These are phyloP conservation scores for Stichopus horrens DNA, from an alignment of 53 echinoderm and acorn worm species.

Conservation along the genomic window DNA sequence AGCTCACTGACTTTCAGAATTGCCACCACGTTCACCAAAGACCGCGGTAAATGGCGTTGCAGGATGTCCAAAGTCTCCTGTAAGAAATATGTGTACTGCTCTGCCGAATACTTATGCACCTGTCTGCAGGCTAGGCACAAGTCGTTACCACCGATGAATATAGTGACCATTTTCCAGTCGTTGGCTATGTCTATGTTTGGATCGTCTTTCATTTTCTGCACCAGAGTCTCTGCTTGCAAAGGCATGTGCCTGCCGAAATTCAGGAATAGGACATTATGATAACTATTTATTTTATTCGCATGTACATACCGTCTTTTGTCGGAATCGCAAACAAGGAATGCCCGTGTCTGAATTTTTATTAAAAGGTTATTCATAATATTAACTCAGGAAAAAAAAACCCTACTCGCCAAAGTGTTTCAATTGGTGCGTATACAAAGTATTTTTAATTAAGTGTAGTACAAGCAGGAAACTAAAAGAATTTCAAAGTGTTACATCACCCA, in stretches of 20 bases:
- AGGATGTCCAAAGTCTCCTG: constrained; percentile 46
- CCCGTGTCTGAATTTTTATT: too few relatives aligned
- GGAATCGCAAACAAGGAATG: too few relatives aligned
- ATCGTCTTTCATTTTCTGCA: constrained; percentile 43
- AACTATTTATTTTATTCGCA: too few relatives aligned
- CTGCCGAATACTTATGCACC: constrained; percentile 51
- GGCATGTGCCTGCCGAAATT: constrained; percentile 50
- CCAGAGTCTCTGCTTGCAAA: constrained; percentile 51
- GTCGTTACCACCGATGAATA: constrained; percentile 80
- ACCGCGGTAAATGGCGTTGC: neutral
- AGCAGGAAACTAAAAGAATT: too few relatives aligned
- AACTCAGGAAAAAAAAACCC: too few relatives aligned
- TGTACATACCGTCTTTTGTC: too few relatives aligned
- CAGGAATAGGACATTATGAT: too few relatives aligned
- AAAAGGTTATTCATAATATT: too few relatives aligned
- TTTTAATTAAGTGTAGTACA: too few relatives aligned
- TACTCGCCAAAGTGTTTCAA: too few relatives aligned
- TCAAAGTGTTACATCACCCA: too few relatives aligned
- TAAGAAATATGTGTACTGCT: constrained; percentile 46
- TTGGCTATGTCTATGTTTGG: constrained; percentile 54
- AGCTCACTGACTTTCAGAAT: neutral
- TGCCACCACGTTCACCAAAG: neutral
- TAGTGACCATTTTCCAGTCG: constrained; percentile 73
- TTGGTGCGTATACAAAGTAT: too few relatives aligned
- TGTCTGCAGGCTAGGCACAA: constrained; percentile 63